Base-by-base conservation (phyloP, 2,888 invertebrate genomes). In the Chymomyza amoena region DNA sequence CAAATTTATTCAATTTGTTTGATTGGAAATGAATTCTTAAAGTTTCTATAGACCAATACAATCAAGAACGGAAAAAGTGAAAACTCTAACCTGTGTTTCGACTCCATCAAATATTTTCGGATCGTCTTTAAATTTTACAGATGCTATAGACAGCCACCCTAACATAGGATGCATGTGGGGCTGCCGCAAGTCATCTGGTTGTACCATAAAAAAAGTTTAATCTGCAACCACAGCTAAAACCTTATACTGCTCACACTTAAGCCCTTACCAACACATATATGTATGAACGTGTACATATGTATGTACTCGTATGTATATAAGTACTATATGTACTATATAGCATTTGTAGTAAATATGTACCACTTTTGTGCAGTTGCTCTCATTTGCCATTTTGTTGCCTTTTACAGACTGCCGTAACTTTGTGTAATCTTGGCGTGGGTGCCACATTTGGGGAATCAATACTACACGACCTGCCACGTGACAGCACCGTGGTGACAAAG, bases 371-470 rank as follows among this genome's bases (percentile, higher is more conserved):
- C 59, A 52, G 36, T 56, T 59, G 39, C 15, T 6, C 15, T n/a
- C 50, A 32, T 13, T 32, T 18, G 50, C n/a, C 20, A 7, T 25
- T 56, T 70, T 60, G 59, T 28, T 36, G 52, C 28, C 59, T 61
- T 50, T 93, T 93, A 18, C 92, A 95, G 95, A 93, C 93, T 87
- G 93, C 94, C 36, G 93, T 94, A 66, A 94, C 94, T 39, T 89
- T 95, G 81, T 94, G 95, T 90, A 95, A 94, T 73, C 92, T 96
- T 73, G 94, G 95, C 59, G 94, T 95, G 73, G 96, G 96, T 28
- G 94, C 95, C 70, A 95, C 95, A 68, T 96, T 96, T 89, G 96
- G 96, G 0, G 96, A 96, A 92, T 94, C 95, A 66, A 94, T 96
- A 83, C 92, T 96, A 78, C 94, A 95, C 87, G 95, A 95, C 90